Evolutionary conservation across 2,797 vertebrate species (phyloP).

Genomic region (Pangasius djambal): DNA sequence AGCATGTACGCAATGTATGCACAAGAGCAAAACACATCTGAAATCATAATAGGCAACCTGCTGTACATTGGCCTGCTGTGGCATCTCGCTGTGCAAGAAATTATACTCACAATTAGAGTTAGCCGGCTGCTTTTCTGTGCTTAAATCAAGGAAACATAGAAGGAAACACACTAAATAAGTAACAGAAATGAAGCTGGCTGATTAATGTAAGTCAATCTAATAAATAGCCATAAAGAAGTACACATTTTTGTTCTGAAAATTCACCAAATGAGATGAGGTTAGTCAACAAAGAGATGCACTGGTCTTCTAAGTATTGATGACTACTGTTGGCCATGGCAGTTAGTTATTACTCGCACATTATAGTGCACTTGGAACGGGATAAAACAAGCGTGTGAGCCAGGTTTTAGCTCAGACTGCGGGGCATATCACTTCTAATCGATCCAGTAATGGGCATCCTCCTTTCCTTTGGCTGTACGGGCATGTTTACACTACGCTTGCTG

Average conservation of each 20-base stretch:
- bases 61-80: not conserved
- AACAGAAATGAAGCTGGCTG: too few relatives aligned
- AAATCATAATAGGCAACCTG: not conserved
- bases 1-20: not conserved
- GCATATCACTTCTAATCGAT: slow-evolving; percentile 9
- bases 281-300: not conserved
- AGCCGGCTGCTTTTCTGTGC: not conserved
- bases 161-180: not conserved
- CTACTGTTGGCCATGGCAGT: not conserved
- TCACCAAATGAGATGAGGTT: not conserved
- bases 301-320: not conserved
- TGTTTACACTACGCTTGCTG: not conserved
- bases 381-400: slow-evolving; percentile 6
- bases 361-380: not conserved
- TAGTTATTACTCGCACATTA: slow-evolving; percentile 12
- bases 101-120: not conserved
- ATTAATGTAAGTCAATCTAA: not conserved
- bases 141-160: not conserved
- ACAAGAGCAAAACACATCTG: not conserved
- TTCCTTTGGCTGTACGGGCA: not conserved
- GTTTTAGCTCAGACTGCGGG: not conserved
- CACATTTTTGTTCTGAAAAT: not conserved
- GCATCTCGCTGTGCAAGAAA: not conserved
- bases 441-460: not conserved
- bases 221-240: not conserved